Conservation (phyloP, 2,797 vertebrate genomes). For the Mormyrus hasselquistii region DNA sequence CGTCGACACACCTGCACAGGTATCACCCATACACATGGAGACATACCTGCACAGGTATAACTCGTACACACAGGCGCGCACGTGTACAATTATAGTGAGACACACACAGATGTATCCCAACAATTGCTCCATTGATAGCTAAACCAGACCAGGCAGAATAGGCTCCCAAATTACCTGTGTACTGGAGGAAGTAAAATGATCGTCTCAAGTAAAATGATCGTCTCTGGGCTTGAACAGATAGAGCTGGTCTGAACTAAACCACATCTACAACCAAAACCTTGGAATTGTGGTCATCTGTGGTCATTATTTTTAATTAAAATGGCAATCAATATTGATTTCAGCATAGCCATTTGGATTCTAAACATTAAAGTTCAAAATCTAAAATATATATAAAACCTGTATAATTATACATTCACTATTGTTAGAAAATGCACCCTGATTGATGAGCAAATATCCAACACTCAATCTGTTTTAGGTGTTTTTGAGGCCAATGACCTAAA, state of each 20-base stretch:
- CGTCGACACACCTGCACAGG: background rate
- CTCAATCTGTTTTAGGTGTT: background rate
- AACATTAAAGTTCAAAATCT: background rate
- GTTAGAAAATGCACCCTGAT: background rate
- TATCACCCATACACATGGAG: background rate
- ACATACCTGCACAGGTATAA: too few species aligned
- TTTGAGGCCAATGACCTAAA: background rate
- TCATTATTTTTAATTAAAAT: background rate
- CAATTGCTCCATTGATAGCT: background rate
- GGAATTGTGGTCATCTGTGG: background rate
- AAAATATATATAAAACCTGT: background rate
- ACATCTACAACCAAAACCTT: background rate
- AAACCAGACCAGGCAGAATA: background rate
- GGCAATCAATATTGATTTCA: background rate
- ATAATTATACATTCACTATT: background rate
- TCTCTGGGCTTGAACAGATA: background rate
- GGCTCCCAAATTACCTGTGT: background rate
- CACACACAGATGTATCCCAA: background rate
- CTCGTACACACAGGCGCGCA: background rate
- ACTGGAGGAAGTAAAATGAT: background rate
- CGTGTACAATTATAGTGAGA: background rate
- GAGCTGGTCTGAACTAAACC: background rate
- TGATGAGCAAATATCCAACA: background rate
- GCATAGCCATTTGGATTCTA: background rate
- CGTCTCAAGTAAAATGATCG: too few species aligned